phyloP scores from a whole-genome alignment of 1,140 invertebrate genomes.

The Drosophila fuyamai region DNA sequence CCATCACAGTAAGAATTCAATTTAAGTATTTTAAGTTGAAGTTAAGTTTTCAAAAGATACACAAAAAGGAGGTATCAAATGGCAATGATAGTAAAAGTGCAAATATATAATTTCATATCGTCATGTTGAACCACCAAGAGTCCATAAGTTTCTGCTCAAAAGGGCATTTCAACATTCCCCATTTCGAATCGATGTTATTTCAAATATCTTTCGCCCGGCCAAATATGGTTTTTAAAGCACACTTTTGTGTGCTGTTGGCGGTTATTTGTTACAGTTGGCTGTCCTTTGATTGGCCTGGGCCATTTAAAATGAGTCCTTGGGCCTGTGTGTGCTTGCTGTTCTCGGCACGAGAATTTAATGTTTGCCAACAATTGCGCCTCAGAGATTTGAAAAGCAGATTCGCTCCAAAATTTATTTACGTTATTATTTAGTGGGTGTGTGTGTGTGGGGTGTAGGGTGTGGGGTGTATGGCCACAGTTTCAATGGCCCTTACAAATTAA shows the following conservation, averaged over 20 bases:
- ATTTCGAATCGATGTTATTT: constrained; percentile 24
- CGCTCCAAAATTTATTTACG: constrained; percentile 71
- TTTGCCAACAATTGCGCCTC: constrained; percentile 76
- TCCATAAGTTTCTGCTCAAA: constrained; percentile 2
- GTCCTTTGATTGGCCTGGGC: constrained; percentile 60
- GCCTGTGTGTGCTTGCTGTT: background rate
- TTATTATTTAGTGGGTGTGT: constrained; percentile 64
- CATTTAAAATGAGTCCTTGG: constrained; percentile 52
- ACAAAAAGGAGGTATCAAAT: background rate
- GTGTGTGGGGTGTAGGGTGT: background rate
- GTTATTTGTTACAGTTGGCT: constrained; percentile 65
- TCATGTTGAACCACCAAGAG: constrained; percentile 1
- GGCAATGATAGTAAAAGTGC: background rate
- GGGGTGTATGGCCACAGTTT: no score
- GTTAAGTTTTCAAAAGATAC: background rate
- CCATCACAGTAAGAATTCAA: background rate
- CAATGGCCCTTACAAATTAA: constrained; percentile 23
- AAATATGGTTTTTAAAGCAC: constrained; percentile 65
- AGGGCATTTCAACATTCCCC: constrained; percentile 20
- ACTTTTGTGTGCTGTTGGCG: constrained; percentile 48
- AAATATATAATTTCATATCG: background rate
- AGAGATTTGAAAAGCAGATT: constrained; percentile 65
- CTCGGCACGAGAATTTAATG: constrained; percentile 52
- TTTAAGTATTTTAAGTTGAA: background rate
- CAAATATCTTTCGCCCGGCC: constrained; percentile 5